Conservation (phyloP, 2,797 vertebrate genomes). For the Danio aesculapii region DNA sequence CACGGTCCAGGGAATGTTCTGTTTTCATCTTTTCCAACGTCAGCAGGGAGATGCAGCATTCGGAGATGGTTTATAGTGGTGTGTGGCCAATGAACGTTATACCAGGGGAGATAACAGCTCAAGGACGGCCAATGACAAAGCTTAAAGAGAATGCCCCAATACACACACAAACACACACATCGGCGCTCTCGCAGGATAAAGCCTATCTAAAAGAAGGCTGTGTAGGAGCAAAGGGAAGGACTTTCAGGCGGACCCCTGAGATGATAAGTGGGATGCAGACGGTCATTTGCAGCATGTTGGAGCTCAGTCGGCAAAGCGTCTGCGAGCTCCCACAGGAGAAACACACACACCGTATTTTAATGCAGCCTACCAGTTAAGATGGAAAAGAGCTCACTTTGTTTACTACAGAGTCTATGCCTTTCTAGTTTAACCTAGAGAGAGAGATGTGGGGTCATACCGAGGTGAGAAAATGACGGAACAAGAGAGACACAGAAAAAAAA, state of each 20-base stretch:
- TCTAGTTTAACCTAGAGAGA: slow-evolving; percentile 66
- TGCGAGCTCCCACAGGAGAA: slow-evolving; percentile 40
- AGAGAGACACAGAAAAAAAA: slow-evolving; percentile 27
- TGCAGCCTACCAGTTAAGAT: slow-evolving; percentile 64
- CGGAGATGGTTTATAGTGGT: slow-evolving; percentile 10
- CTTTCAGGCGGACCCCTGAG: slow-evolving; percentile 38
- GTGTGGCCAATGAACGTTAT: slow-evolving; percentile 27
- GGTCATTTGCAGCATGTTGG: slow-evolving; percentile 55
- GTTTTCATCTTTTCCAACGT: not conserved
- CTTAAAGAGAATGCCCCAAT: slow-evolving; percentile 17
- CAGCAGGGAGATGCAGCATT: slow-evolving; percentile 7
- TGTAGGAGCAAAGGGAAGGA: slow-evolving; percentile 44
- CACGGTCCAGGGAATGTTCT: slow-evolving; percentile 2
- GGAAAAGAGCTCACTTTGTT: slow-evolving; percentile 65
- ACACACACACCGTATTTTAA: slow-evolving; percentile 62
- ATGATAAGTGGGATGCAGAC: slow-evolving; percentile 40
- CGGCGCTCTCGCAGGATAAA: slow-evolving; percentile 27
- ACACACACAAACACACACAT: slow-evolving; percentile 20
- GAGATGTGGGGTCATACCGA: slow-evolving; percentile 63
- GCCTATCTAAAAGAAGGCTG: slow-evolving; percentile 21
- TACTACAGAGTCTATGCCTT: slow-evolving; percentile 70
- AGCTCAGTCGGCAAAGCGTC: slow-evolving; percentile 54
- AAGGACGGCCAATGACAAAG: slow-evolving; percentile 49
- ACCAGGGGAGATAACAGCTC: slow-evolving; percentile 32
- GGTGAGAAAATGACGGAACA: slow-evolving; percentile 40